These are phyloP conservation scores for Mesochorus sp. DNA, from an alignment of 2,888 invertebrate genomes.

Conservation along the genomic window DNA sequence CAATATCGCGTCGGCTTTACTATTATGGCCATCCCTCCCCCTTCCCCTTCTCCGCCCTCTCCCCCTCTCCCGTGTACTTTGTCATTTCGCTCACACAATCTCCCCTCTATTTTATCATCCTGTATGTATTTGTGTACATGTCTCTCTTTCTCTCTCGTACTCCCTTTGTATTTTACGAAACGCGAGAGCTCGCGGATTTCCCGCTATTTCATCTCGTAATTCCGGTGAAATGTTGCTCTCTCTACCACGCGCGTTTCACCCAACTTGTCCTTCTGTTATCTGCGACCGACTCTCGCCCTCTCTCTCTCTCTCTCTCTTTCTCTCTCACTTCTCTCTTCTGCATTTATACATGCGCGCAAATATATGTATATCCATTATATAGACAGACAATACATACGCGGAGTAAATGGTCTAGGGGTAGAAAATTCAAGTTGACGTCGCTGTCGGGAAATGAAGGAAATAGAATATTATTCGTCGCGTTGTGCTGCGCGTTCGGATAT, in stretches of 20 bases:
- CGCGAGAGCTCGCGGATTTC: conserved; percentile 54
- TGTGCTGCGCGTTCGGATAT: conserved; percentile 23
- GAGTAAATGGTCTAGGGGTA: neutral
- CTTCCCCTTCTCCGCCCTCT: conserved; percentile 1
- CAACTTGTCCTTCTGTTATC: conserved; percentile 43
- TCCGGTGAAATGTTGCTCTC: conserved; percentile 45
- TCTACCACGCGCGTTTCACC: conserved; percentile 45
- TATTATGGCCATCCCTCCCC: conserved; percentile 67
- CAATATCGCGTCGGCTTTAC: conserved; percentile 78
- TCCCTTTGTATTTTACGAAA: conserved; percentile 58
- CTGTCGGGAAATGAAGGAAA: conserved; percentile 56
- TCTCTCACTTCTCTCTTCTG: conserved; percentile 19
- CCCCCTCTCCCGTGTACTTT: conserved; percentile 46
- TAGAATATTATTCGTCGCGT: conserved; percentile 55
- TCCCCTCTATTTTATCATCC: conserved; percentile 16
- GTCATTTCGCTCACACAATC: conserved; percentile 49
- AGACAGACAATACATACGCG: too few relatives aligned
- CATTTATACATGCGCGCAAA: neutral
- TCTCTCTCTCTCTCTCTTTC: conserved; percentile 27
- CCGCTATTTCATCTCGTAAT: conserved; percentile 60
- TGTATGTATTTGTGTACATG: neutral
- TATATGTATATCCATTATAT: neutral
- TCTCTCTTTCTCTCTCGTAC: conserved; percentile 24
- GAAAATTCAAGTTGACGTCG: conserved; percentile 54
- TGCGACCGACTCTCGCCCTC: conserved; percentile 4